phyloP scores from a whole-genome alignment of 2,888 invertebrate species.

The Deilephila elpenor region DNA sequence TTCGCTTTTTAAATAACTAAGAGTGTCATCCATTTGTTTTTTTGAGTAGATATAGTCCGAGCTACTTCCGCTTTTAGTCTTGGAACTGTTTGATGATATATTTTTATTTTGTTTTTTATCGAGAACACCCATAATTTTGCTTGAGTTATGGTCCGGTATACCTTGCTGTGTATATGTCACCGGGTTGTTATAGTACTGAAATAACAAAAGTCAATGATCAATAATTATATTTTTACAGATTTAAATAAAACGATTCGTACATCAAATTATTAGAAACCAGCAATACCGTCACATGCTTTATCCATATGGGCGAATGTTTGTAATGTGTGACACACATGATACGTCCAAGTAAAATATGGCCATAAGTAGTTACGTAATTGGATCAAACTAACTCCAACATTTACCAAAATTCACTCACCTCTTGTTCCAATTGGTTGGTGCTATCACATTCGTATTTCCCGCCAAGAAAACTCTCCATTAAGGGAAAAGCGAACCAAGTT shows the following conservation, averaged over 20 bases:
- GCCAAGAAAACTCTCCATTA: conserved; percentile 77
- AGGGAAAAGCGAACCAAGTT: conserved; percentile 73
- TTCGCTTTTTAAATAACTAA: conserved; percentile 44
- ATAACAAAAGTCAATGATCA: neutral
- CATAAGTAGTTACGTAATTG: conserved; percentile 46
- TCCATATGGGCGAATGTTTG: conserved; percentile 25
- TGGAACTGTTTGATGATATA: conserved; percentile 32
- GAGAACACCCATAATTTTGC: conserved; percentile 36
- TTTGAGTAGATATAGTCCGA: conserved; percentile 45
- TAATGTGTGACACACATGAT: conserved; percentile 17
- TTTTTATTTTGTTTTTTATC: conserved; percentile 41
- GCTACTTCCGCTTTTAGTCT: conserved; percentile 15
- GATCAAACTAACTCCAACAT: conserved; percentile 50
- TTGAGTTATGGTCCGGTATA: conserved; percentile 45
- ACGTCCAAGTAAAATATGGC: conserved; percentile 34
- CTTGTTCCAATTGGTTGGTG: conserved; percentile 63
- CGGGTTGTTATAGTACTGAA: conserved; percentile 46
- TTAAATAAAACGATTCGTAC: neutral
- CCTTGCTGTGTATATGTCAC: conserved; percentile 45
- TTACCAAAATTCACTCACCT: conserved; percentile 53
- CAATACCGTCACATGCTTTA: neutral
- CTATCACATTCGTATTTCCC: conserved; percentile 72
- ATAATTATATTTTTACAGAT: neutral
- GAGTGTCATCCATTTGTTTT: conserved; percentile 52
- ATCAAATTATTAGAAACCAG: neutral